Evolutionary conservation across 2,113 vertebrate genomes (phyloP).

Genomic region (Sinocyclocheilus maitianheensis): DNA sequence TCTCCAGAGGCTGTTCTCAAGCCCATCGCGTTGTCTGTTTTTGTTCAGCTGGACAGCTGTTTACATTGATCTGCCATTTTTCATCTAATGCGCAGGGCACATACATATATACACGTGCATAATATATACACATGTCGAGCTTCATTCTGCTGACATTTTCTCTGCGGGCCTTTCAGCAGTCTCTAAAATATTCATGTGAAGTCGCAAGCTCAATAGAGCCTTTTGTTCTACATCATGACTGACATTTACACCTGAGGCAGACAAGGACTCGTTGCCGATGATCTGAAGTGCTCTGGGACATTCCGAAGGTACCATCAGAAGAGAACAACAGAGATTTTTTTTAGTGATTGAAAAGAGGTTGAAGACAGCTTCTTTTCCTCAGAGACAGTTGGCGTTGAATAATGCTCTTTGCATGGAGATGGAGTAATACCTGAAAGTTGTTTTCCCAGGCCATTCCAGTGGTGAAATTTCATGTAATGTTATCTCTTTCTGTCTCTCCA

Average conservation of each 20-base stretch:
- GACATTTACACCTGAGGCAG: conserved; percentile 49
- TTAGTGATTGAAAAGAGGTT: not conserved
- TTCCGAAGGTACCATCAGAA: not conserved
- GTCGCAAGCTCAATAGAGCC: conserved; percentile 28
- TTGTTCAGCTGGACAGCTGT: conserved; percentile 3
- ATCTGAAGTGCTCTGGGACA: not conserved
- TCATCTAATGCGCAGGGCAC: conserved; percentile 1
- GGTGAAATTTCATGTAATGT: conserved; percentile 1
- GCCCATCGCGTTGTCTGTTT: conserved; percentile 19
- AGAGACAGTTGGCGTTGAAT: not conserved
- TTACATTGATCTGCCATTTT: conserved; percentile 33
- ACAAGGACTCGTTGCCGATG: conserved; percentile 12
- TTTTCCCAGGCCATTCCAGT: not conserved
- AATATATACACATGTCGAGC: not conserved
- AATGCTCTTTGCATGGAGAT: not conserved
- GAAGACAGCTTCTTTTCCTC: not conserved
- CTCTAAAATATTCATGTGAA: conserved; percentile 49
- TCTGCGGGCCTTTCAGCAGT: conserved; percentile 13
- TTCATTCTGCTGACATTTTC: conserved; percentile 38
- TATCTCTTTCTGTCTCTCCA: conserved; percentile 6
- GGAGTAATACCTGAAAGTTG: not conserved
- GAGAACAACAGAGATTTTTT: conserved; percentile 24
- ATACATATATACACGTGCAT: not conserved
- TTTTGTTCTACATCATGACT: conserved; percentile 50
- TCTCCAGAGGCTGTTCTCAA: conserved; percentile 5